These are phyloP conservation scores for Brachypodius melanocephalos DNA, from an alignment of 2,113 vertebrate genomes.

Conservation along the genomic window DNA sequence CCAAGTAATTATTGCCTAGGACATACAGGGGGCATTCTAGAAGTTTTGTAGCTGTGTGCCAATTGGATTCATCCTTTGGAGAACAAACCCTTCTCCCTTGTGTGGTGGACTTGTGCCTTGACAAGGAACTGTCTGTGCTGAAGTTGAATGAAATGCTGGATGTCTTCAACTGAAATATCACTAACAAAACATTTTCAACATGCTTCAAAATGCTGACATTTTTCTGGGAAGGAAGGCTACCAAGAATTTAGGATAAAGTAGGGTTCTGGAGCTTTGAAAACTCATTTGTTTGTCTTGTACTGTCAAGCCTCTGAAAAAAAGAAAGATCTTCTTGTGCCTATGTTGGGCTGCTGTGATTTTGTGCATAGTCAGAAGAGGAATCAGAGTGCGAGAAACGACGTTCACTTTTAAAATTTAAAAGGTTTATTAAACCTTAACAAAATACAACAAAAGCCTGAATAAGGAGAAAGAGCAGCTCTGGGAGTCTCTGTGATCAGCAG, in stretches of 20 bases:
- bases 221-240: neutral
- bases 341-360: neutral
- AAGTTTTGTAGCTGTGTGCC: neutral
- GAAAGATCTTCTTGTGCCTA: rapidly evolving
- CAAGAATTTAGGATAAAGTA: neutral
- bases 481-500: neutral
- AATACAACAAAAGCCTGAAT: neutral
- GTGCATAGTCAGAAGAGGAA: neutral
- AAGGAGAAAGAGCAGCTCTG: neutral
- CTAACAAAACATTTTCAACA: neutral
- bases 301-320: neutral
- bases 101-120: neutral
- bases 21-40: neutral
- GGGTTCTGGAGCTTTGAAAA: neutral
- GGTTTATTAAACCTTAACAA: neutral
- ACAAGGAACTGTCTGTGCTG: neutral
- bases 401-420: neutral
- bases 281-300: neutral
- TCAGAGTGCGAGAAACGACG: neutral
- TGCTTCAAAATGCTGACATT: neutral
- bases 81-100: neutral
- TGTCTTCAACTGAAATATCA: neutral
- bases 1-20: neutral
- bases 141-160: neutral
- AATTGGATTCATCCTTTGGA: neutral